Base-by-base conservation (phyloP, 2,888 invertebrate species). In the Cepaea hortensis region DNA sequence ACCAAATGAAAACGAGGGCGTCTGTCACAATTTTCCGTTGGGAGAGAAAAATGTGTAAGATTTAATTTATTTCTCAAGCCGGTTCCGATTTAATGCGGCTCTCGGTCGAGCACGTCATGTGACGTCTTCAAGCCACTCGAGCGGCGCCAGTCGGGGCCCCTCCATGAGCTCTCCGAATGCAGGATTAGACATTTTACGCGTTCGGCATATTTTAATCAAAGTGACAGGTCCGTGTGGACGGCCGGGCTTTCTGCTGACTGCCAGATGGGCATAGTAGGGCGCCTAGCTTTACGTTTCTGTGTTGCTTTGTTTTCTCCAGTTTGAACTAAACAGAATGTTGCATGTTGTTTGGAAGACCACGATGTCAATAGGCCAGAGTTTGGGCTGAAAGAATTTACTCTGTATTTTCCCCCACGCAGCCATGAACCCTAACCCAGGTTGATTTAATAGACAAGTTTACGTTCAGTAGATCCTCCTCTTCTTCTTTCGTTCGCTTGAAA, bases 141-240 rank as follows among this genome's bases (percentile, higher is more conserved):
- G 77, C 77, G 77, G 23, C 77, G 55, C 77, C 77, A 77, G 55
- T 77, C 77, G 48, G 77, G 23, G 20, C 48, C 23, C 23, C 77
- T 55, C 55, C n/a, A 23, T 55, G 23, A 77, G 55, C 61, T 61
- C 23, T 55, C 3, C 55, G 61, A 77, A 77, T 55, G n/a, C 61
- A 3, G 61, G 77, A 77, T 77, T 77, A 77, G 77, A 77, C 77
- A 77, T 55, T 55, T 77, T 77, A 77, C 76, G 76, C 76, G 77
- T n/a, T n/a, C 77, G 55, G 77, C 77, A 77, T 77, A 77, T 77
- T 77, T 77, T 77, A 77, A 77, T 77, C 77, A 77, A 77, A 77
- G 55, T 55, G 55, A 23, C 77, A 77, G 61, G 20, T 55, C 23
- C 68, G 68, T 9, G 3, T 55, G n/a, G 55, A 46, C 75, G 13